Evolutionary conservation across 2,113 vertebrate genomes (phyloP), one percentile per base, ranked within the genome.

Genomic region (Anolis carolinensis): DNA sequence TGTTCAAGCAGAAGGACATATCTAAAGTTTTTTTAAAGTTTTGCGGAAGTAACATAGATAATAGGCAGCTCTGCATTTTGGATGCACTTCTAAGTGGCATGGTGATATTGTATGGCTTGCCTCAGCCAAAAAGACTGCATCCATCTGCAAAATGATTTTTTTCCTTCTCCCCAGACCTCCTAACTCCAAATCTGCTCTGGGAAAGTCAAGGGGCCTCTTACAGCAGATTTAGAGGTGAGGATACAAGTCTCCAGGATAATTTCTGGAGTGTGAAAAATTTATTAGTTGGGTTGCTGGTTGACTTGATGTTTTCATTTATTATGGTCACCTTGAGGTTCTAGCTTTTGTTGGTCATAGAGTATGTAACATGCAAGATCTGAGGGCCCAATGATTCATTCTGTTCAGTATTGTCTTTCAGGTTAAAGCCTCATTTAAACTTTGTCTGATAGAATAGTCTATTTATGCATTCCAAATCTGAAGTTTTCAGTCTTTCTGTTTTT

Each of bases 401-500:
- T 55, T 85, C n/a, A 48, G 27, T 52, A 79, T 21, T 82, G 20
- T 16, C 25, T 88, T 79, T 63, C 76, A 62, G 13, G 30, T 27
- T 55, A 59, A 21, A 4, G 48, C 21, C 21, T 88, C 82, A 82
- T 83, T 83, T 55, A n/a, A 79, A 8, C 16, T 3, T 0, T 70
- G 32, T 34, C 82, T 90, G 13, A 27, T 67, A 70, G 52, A 68
- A 34, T 85, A 74, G 6, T 16, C 67, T 78, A 14, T 9, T 50
- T 79, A 6, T 71, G 20, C 7, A 63, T 23, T 62, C 2, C 1
- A 86, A 80, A 34, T 27, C 55, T 86, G 79, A 86, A 50, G 30
- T 75, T 30, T 87, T 75, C 88, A 83, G 34, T 82, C 65, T 85
- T 62, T 90, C 30, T 81, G 36, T 89, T 93, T 91, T 50, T 93